Evolutionary conservation across 2,888 invertebrate species (phyloP).

Genomic region (Cryptocheilus praepositus): DNA sequence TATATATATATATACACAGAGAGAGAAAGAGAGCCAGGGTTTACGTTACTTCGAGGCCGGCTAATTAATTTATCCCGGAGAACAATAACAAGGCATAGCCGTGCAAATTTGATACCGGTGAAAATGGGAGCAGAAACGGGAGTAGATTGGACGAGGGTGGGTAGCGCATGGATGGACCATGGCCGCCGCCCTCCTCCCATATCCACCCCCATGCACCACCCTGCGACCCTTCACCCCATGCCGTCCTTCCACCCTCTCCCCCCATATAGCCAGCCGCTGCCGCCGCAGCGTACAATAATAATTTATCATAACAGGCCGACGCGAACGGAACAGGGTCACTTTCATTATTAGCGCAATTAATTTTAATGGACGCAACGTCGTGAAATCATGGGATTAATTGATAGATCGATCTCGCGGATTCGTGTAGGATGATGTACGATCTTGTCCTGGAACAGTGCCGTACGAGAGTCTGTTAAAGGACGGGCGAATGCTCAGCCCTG

Average conservation of each 20-base stretch:
- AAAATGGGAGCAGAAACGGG: slow-evolving; percentile 39
- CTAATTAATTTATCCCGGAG: slow-evolving; percentile 48
- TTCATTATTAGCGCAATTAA: slow-evolving; percentile 50
- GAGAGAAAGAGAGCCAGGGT: neutral
- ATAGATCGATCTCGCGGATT: slow-evolving; percentile 40
- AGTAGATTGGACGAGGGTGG: slow-evolving; percentile 30
- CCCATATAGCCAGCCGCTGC: too few relatives aligned
- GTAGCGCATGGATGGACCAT: slow-evolving; percentile 11
- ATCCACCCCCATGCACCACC: neutral
- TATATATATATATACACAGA: too few relatives aligned
- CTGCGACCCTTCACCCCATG: too few relatives aligned
- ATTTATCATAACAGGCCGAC: slow-evolving; percentile 42
- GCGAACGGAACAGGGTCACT: slow-evolving; percentile 41
- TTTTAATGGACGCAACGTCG: slow-evolving; percentile 44
- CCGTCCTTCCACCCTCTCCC: too few relatives aligned
- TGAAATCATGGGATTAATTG: slow-evolving; percentile 40
- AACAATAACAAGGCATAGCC: slow-evolving; percentile 41
- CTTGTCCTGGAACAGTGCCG: neutral
- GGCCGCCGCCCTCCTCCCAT: slow-evolving; percentile 16
- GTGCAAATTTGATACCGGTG: slow-evolving; percentile 30
- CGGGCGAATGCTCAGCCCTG: neutral
- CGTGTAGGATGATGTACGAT: slow-evolving; percentile 3
- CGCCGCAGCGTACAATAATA: slow-evolving; percentile 26
- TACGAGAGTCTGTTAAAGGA: neutral
- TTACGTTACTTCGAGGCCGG: slow-evolving; percentile 17